These are phyloP conservation scores for Cistogaster globosa DNA, from an alignment of 2,888 invertebrate genomes.

Conservation along the genomic window DNA sequence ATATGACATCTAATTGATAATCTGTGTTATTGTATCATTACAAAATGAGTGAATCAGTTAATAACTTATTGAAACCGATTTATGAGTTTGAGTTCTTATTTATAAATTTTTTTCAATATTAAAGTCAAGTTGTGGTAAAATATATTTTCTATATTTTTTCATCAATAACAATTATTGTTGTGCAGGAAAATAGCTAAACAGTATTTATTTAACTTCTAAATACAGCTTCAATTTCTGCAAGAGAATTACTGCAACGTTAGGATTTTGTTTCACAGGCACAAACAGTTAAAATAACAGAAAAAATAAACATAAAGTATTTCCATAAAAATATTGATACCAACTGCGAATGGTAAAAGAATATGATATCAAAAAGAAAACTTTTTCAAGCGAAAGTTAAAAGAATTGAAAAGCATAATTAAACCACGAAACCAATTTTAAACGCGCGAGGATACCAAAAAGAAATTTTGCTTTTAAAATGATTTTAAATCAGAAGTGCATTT, in stretches of 20 bases:
- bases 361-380: conserved; percentile 40
- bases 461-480: no score
- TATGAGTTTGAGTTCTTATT: no score
- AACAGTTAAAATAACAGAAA: conserved; percentile 55
- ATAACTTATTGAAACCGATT: no score
- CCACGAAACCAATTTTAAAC: neutral
- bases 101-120: no score
- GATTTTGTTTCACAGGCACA: conserved; percentile 73
- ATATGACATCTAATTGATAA: neutral
- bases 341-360: conserved; percentile 30
- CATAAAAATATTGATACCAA: conserved; percentile 64
- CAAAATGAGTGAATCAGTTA: no score
- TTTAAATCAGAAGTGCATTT: no score
- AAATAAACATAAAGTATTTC: conserved; percentile 50
- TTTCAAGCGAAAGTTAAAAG: conserved; percentile 62
- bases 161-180: neutral
- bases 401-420: neutral
- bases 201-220: conserved; percentile 80
- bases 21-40: no score
- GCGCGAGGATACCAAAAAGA: neutral
- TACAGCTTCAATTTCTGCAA: conserved; percentile 83
- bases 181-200: neutral
- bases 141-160: no score
- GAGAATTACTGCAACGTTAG: conserved; percentile 80
- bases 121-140: no score